Conservation (phyloP, 2,888 invertebrate species). For the Metopia argyrocephala region DNA sequence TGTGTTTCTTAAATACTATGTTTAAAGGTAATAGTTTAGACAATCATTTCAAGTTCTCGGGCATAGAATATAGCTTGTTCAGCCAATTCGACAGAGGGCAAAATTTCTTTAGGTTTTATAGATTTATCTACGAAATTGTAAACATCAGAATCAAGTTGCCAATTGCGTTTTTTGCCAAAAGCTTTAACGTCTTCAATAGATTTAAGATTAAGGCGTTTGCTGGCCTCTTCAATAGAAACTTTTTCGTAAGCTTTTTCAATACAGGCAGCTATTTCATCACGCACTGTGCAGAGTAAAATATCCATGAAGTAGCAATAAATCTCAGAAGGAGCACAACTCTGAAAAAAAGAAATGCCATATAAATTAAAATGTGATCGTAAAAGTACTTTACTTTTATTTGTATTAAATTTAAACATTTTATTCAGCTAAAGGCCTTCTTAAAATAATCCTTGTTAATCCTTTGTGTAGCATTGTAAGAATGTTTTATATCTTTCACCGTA, state of each 20-base stretch:
- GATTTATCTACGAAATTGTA: constrained; percentile 90
- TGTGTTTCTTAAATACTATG: constrained; percentile 27
- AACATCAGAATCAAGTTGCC: constrained; percentile 88
- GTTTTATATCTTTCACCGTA: too few species aligned
- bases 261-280: constrained; percentile 97
- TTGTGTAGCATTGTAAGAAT: too few species aligned
- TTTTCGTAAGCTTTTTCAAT: constrained; percentile 97
- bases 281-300: constrained; percentile 94
- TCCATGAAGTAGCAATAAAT: constrained; percentile 98
- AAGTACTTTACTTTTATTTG: too few species aligned
- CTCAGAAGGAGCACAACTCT: constrained; percentile 96
- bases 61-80: constrained; percentile 98
- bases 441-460: too few species aligned
- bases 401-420: too few species aligned
- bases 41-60: constrained; percentile 99
- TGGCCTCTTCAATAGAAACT: constrained; percentile 91
- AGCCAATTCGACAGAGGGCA: constrained; percentile 94
- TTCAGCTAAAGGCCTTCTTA: too few species aligned
- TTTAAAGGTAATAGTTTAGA: constrained; percentile 81
- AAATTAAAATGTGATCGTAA: too few species aligned
- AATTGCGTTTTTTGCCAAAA: constrained; percentile 91
- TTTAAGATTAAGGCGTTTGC: constrained; percentile 91
- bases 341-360: constrained; percentile 69
- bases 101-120: constrained; percentile 86
- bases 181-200: constrained; percentile 87